Evolutionary conservation across 2,888 invertebrate species (phyloP), one percentile per base, ranked within the genome.

Genomic region (Podotricha telesiphe): DNA sequence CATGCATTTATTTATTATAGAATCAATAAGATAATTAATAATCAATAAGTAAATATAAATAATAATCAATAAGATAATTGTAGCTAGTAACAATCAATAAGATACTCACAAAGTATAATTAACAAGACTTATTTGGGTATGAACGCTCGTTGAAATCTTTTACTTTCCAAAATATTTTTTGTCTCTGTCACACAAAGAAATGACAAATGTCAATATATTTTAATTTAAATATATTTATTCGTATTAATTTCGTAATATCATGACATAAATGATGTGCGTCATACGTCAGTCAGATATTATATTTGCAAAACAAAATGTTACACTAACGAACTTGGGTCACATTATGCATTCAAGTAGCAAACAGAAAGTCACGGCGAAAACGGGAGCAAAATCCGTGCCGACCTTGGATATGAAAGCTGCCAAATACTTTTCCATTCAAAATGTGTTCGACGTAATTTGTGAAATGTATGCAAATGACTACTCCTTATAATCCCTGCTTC

Each of bases 81-180:
- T 71, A 74, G 72, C 70, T 78, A 61, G 61, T 67, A 71, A 73
- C 70, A 58, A 69, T 72, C 69, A 72, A 69, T 66, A 65, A 62
- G 48, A 8, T 50, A 51, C 40, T 58, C 42, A 40, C 40, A 50
- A 17, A n/a, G 11, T 65, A n/a, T 15, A 19, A 28, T 4, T 59
- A 15, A 17, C n/a, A 22, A 11, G 5, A 45, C 34, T 37, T 59
- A 45, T n/a, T n/a, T 22, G n/a, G 74, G 73, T 77, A 71, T 77
- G 75, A 67, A 75, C 72, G 79, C 79, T 82, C 88, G 86, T 88
- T 88, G 83, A 87, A 82, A 82, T 88, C 88, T 89, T 87, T 88
- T 85, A 79, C 86, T 80, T 67, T 69, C 53, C n/a, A 45, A 42
- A n/a, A 42, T 42, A 58, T n/a, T 20, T 51, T 50, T 48, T 69